Conservation (phyloP, 2,888 invertebrate species). For the Nomada lathburiana region DNA sequence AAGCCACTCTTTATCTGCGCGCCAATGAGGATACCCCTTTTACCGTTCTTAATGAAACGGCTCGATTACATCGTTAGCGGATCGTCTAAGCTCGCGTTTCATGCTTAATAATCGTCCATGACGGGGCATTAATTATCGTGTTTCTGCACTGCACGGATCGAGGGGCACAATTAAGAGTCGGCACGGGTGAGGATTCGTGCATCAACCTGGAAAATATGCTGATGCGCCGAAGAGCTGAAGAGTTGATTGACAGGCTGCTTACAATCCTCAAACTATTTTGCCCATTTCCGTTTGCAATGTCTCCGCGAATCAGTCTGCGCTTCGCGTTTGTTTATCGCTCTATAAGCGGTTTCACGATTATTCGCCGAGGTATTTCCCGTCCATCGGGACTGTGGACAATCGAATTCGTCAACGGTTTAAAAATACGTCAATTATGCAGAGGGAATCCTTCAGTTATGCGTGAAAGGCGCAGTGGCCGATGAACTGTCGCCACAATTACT, state of each 20-base stretch:
- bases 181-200: conserved; percentile 6
- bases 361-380: no score
- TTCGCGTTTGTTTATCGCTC: not conserved
- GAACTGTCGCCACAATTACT: conserved; percentile 22
- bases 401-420: not conserved
- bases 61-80: conserved; percentile 28
- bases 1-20: no score
- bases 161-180: conserved; percentile 1
- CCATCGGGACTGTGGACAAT: no score
- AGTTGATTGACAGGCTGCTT: conserved; percentile 60
- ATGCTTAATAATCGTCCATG: conserved; percentile 30
- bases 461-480: not conserved
- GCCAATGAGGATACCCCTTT: no score
- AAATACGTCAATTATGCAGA: not conserved
- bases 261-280: conserved; percentile 46
- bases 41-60: conserved; percentile 27
- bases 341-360: no score
- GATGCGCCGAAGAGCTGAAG: not conserved
- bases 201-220: conserved; percentile 41
- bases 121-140: conserved; percentile 49
- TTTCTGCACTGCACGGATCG: conserved; percentile 9
- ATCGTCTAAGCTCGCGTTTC: conserved; percentile 18
- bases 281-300: conserved; percentile 58
- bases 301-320: conserved; percentile 40
- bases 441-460: not conserved